Evolutionary conservation across 2,888 invertebrate species (phyloP), one percentile per base, ranked within the genome.

Genomic region (Nycteola revayana): DNA sequence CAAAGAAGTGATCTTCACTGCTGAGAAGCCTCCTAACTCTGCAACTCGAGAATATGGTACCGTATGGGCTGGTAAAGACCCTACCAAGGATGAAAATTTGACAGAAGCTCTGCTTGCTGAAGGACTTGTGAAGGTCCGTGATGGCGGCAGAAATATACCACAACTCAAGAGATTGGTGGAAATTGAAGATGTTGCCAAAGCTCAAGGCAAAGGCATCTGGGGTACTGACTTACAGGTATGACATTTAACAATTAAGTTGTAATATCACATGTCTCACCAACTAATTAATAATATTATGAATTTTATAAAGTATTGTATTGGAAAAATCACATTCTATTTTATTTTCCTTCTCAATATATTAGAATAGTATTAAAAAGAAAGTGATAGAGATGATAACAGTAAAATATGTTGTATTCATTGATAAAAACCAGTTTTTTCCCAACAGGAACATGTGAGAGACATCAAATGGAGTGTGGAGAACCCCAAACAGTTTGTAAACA

Each of bases 391-490:
- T n/a, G n/a, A n/a, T n/a, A n/a, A n/a, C n/a, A n/a, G n/a, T n/a
- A n/a, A n/a, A n/a, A n/a, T n/a, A n/a, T n/a, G n/a, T n/a, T n/a
- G n/a, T n/a, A n/a, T n/a, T n/a, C n/a, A n/a, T n/a, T n/a, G n/a
- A n/a, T n/a, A n/a, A 18, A 18, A 3, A 18, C 6, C 18, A 18
- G 3, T 21, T 21, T n/a, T n/a, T 21, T 21, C 2, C 7, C 3
- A 36, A 27, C 75, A 92, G 82, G 92, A 93, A 24, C 96, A 96
- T 72, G 88, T 97, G 0, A 92, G 98, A 10, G 93, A 96, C 51
- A 93, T 98, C 49, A 96, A 94, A 71, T 98, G 98, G 96, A 90
- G 91, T 1, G 90, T 97, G 25, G 98, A 98, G 7, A 96, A 96
- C 44, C 76, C 85, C 0, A 86, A 86, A 49, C 63, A 69, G 94